Percentiles rank a stretch among this genome's conserved stretches.
phyloP scores from a whole-genome alignment of 2,888 invertebrate species.

The Danaus chrysippus region DNA sequence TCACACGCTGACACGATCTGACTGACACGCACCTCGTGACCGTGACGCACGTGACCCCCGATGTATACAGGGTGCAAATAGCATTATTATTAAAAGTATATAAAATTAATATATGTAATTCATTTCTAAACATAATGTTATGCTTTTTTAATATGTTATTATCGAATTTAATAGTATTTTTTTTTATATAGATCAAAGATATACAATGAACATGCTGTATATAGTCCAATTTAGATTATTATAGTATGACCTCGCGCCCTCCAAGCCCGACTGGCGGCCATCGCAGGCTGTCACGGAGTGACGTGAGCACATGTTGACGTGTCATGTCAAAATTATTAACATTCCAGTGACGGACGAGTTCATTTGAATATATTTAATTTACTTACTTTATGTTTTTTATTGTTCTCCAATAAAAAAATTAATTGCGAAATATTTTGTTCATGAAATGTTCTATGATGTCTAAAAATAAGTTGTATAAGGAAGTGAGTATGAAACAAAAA shows the following conservation, averaged over 20 bases:
- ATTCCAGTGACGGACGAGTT: slow-evolving; percentile 67
- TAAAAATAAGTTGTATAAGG: background rate
- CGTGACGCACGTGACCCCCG: slow-evolving; percentile 39
- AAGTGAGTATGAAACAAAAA: background rate
- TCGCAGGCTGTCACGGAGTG: slow-evolving; percentile 49
- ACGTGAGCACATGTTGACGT: slow-evolving; percentile 54
- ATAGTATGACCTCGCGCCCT: slow-evolving; percentile 34
- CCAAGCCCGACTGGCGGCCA: slow-evolving; percentile 27
- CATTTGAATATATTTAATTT: slow-evolving; percentile 48
- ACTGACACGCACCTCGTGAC: slow-evolving; percentile 36
- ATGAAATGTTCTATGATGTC: no score
- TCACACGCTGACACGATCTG: slow-evolving; percentile 8
- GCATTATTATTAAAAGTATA: background rate
- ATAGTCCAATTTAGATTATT: slow-evolving; percentile 56
- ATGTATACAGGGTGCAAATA: slow-evolving; percentile 8
- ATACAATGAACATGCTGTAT: background rate
- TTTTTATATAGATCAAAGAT: background rate
- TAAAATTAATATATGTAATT: background rate
- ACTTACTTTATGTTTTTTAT: slow-evolving; percentile 15
- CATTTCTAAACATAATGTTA: no score
- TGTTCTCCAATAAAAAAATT: slow-evolving; percentile 8
- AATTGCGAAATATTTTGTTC: background rate
- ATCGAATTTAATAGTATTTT: no score
- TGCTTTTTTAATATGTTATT: no score
- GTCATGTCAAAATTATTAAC: slow-evolving; percentile 60